Evolutionary conservation across 1,140 invertebrate species (phyloP), one percentile per base, ranked within the genome.

Genomic region (Epicauta chinensis): DNA sequence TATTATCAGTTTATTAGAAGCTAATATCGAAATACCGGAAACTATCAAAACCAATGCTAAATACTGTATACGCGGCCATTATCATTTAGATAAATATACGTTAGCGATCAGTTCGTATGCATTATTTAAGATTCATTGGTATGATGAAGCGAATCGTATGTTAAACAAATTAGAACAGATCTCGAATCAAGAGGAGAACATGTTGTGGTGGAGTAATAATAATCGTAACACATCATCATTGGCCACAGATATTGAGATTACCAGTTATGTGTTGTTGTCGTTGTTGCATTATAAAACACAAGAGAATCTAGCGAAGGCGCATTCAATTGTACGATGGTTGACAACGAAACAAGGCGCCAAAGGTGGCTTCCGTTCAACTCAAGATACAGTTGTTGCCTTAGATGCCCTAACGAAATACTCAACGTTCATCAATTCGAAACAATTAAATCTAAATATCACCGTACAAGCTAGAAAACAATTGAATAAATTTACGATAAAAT

Each of bases 291-390:
- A 79, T 23, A 73, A 76, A 2, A 76, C 73, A 2, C 70, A 78
- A 17, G 73, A 75, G 4, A 77, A 85, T 59, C 75, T 81, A 50
- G 73, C 78, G 4, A 60, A 74, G 17, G 78, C 77, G 9, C 64
- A 74, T 32, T 71, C 75, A 16, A 73, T 76, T 5, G 73, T 82
- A 0, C 65, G 77, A 6, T 88, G 85, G 83, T 69, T 90, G 47
- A 75, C 78, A 2, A 73, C 77, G 31, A 81, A 87, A 61, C 71
- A 81, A 49, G 87, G 86, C 65, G 68, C 78, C 3, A 69, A 78
- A 30, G 86, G 86, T 29, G 85, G 84, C 14, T 87, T 86, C 59
- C 75, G 76, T 2, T 83, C 83, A 3, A 81, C 81, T 1, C 62
- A 64, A 42, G 82, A 83, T 52, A 82, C 81, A 0, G 74, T 80